Conservation (phyloP, 2,113 vertebrate genomes). For the Arothron firmamentum region DNA sequence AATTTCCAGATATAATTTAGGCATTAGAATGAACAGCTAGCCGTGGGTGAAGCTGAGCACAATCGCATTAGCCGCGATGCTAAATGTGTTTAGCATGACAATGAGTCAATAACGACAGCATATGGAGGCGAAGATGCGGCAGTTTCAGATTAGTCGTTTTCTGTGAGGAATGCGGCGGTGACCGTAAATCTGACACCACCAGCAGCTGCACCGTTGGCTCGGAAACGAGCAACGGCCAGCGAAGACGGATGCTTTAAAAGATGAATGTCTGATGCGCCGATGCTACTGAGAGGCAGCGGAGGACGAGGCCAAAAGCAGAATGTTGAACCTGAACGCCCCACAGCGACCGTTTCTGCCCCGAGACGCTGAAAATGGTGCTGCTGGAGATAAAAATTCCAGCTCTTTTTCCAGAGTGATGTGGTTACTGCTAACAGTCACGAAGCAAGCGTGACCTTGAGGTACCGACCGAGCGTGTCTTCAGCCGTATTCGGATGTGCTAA, state of each 20-base stretch:
- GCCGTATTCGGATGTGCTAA: constrained; percentile 17
- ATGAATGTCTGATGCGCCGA: constrained; percentile 15
- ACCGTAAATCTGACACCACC: neutral
- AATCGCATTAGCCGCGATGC: constrained; percentile 3
- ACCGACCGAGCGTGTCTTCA: constrained; percentile 19
- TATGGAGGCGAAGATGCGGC: neutral
- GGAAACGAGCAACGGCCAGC: neutral
- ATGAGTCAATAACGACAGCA: neutral
- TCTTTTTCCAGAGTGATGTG: constrained; percentile 10
- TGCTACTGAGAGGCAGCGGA: constrained; percentile 29
- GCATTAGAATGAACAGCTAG: constrained; percentile 33
- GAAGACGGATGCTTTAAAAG: constrained; percentile 18
- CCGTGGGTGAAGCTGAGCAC: constrained; percentile 21
- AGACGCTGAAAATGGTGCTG: too few relatives aligned
- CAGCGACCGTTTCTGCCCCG: too few relatives aligned
- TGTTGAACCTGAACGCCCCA: too few relatives aligned
- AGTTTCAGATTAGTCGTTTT: constrained; percentile 6
- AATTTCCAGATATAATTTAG: constrained; percentile 21
- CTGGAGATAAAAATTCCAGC: too few relatives aligned
- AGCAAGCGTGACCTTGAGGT: constrained; percentile 22
- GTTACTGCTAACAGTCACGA: constrained; percentile 27
- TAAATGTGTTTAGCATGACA: constrained; percentile 1
- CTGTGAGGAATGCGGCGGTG: constrained; percentile 5
- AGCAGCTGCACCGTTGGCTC: neutral
- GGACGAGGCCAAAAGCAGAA: constrained; percentile 16